A percentile compares a stretch with the other conserved stretches of the same genome.
Evolutionary conservation across 2,888 invertebrate species (phyloP).

Genomic region (Parthenolecanium corni): DNA sequence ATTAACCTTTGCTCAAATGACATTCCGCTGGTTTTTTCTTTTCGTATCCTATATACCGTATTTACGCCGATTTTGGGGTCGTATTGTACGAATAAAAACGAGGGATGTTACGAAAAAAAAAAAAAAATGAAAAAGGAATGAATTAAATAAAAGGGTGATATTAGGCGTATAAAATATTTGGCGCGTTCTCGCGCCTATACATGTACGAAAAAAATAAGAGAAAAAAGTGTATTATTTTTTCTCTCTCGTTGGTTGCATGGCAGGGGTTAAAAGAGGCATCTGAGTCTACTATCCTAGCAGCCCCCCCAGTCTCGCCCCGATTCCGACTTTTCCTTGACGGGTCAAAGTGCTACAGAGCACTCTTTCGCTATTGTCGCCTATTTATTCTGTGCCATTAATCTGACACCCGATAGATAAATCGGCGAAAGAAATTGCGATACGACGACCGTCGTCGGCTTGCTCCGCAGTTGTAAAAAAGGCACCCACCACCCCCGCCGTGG

Average conservation of each 20-base stretch:
- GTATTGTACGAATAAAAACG: background rate
- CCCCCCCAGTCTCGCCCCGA: background rate
- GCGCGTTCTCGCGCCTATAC: background rate
- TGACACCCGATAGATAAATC: conserved; percentile 28
- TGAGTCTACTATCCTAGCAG: conserved; percentile 16
- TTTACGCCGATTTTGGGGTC: background rate
- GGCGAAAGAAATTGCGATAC: conserved; percentile 27
- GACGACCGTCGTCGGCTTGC: background rate
- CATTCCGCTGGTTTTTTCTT: background rate
- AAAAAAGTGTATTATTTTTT: too few species aligned
- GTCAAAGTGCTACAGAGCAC: too few species aligned
- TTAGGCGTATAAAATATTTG: conserved; percentile 4
- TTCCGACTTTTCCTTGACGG: too few species aligned
- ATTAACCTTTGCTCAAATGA: background rate
- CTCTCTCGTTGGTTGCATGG: background rate
- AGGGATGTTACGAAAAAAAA: background rate
- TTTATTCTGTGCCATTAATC: conserved; percentile 35
- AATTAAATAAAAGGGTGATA: background rate
- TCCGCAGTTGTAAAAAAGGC: background rate
- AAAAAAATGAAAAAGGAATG: background rate
- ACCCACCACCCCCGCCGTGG: too few species aligned
- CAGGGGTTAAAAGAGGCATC: conserved; percentile 17
- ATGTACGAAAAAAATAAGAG: too few species aligned
- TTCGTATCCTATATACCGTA: background rate
- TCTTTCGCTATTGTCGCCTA: conserved; percentile 29